A percentile compares a stretch with the other conserved stretches of the same genome.
Conservation (phyloP, 2,113 vertebrate species). For the Nymphicus hollandicus region DNA sequence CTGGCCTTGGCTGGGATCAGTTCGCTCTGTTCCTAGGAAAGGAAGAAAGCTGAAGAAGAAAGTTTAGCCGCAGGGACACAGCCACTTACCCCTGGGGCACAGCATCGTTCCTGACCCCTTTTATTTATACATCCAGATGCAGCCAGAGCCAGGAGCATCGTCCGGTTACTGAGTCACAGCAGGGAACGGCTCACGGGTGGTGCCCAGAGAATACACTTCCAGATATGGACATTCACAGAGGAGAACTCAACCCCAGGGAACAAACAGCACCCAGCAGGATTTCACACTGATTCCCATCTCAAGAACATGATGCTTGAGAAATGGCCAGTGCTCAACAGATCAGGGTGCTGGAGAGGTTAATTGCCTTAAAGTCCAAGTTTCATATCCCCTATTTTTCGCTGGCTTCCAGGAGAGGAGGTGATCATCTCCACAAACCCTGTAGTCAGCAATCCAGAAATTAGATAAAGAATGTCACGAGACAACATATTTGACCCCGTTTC, state of each 20-base stretch:
- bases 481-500: neutral
- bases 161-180: neutral
- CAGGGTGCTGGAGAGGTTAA: neutral
- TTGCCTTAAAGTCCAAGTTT: neutral
- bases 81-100: neutral
- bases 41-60: neutral
- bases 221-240: neutral
- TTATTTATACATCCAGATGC: neutral
- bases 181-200: neutral
- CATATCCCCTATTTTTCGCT: neutral
- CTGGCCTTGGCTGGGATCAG: neutral
- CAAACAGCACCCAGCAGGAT: neutral
- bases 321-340: neutral
- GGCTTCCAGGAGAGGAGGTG: neutral
- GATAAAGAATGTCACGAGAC: neutral
- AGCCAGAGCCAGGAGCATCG: neutral
- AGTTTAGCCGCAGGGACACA: neutral
- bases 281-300: neutral
- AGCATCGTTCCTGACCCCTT: neutral
- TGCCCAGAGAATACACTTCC: neutral
- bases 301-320: neutral
- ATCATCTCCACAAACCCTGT: neutral
- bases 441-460: neutral
- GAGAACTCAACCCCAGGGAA: neutral
- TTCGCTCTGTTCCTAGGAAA: accelerated